Evolutionary conservation across 2,797 vertebrate genomes (phyloP).

Genomic region (Scleropages formosus): DNA sequence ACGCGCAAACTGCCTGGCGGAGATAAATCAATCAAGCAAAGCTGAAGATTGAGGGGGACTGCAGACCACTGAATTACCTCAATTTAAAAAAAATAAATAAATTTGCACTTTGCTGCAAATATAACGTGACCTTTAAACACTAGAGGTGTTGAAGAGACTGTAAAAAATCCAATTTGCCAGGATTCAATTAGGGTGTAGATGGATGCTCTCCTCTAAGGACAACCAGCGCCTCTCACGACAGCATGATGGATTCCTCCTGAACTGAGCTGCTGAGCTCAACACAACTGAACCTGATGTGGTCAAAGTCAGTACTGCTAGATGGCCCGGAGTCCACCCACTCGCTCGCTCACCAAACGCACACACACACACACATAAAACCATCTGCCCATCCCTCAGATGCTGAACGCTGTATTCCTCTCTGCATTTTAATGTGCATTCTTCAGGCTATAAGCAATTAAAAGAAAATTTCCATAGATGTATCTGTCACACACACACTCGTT

Average conservation of each 20-base stretch:
- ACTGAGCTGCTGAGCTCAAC: constrained; percentile 6
- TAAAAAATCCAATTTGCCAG: constrained; percentile 28
- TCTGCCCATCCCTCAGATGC: constrained; percentile 10
- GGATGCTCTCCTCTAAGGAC: not conserved
- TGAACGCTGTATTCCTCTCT: not conserved
- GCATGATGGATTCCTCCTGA: constrained; percentile 9
- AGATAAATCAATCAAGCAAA: not conserved
- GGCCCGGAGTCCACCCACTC: too few relatives aligned
- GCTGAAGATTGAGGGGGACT: not conserved
- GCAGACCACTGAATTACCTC: not conserved
- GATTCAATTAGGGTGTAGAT: not conserved
- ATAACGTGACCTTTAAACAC: constrained; percentile 13
- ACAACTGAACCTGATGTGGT: not conserved
- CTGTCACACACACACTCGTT: too few relatives aligned
- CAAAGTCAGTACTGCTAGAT: not conserved
- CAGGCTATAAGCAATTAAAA: not conserved
- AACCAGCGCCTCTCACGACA: not conserved
- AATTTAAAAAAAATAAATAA: not conserved
- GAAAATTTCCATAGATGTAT: too few relatives aligned
- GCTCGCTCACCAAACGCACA: not conserved
- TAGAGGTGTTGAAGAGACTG: not conserved
- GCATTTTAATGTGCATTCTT: not conserved
- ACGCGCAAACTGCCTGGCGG: not conserved
- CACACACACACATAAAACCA: constrained; percentile 1
- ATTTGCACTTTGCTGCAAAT: constrained; percentile 14